These are phyloP conservation scores for Caenorhabditis uteleia DNA, from an alignment of 2,888 invertebrate species.

Conservation along the genomic window DNA sequence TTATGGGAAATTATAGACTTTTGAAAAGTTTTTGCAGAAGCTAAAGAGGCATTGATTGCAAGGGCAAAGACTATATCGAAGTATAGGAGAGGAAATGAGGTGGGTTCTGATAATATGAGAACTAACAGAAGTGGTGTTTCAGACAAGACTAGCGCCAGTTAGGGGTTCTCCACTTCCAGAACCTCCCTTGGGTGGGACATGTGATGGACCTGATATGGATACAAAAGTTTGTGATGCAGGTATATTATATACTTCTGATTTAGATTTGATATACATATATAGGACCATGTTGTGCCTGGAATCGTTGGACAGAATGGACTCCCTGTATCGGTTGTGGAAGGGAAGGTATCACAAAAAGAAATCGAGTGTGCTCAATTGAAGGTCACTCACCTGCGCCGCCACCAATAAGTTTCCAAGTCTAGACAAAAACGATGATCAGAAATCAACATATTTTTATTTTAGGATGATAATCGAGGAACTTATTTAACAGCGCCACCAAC, in stretches of 20 bases:
- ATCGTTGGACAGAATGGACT: slow-evolving; percentile 54
- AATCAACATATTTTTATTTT: slow-evolving; percentile 5
- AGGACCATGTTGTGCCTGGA: slow-evolving; percentile 55
- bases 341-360: slow-evolving; percentile 37
- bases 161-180: slow-evolving; percentile 14
- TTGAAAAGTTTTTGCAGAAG: slow-evolving; percentile 22
- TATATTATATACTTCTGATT: slow-evolving; percentile 4
- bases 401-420: slow-evolving; percentile 35
- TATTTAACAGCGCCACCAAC: slow-evolving; percentile 25
- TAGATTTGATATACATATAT: not conserved
- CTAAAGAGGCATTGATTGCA: slow-evolving; percentile 37
- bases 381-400: slow-evolving; percentile 25
- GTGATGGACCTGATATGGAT: slow-evolving; percentile 52
- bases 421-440: slow-evolving; percentile 1
- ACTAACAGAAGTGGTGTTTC: too few species aligned
- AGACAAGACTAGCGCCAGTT: not conserved
- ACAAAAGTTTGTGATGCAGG: slow-evolving; percentile 55
- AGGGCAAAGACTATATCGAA: slow-evolving; percentile 41
- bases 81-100: slow-evolving; percentile 29
- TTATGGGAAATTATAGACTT: not conserved
- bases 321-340: slow-evolving; percentile 49
- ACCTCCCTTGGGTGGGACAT: slow-evolving; percentile 37
- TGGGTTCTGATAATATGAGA: not conserved
- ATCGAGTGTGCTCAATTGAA: slow-evolving; percentile 36
- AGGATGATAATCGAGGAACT: slow-evolving; percentile 26